Evolutionary conservation across 2,888 invertebrate species (phyloP), one percentile per base, ranked within the genome.

Genomic region (Dasysyrphus tricinctus): DNA sequence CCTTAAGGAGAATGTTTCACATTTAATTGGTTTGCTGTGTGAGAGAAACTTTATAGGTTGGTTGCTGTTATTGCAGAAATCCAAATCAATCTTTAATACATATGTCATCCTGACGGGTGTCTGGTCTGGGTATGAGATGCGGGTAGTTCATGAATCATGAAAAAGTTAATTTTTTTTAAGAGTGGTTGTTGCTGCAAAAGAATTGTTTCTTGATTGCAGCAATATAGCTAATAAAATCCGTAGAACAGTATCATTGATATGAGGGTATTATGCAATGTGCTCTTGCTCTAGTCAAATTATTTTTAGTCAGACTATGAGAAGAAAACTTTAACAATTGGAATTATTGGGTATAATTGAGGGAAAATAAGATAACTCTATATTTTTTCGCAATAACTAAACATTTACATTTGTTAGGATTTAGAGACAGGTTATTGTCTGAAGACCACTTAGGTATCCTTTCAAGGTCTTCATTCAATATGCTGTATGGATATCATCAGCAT

Each of bases 21-120:
- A 75, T 86, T 86, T 86, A 86, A 86, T 86, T 86, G 86, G 82
- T 79, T 75, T 82, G 54, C 51, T 59, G 51, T 74, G 63, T 14
- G 11, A 44, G 77, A 74, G 73, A 74, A 69, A 74, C 67, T 72
- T 44, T 42, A 32, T 42, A 11, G 3, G 16, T 16, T 47, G n/a
- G 16, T 47, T 37, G 11, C 19, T 47, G 32, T 3, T 32, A 12
- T 12, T 24, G 51, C 24, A 54, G 6, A 32, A 54, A 54, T 32
- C 39, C 42, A 61, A 42, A 42, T 61, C 83, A 79, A 75, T 84
- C 65, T 79, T 44, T 14, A 34, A 75, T 72, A 16, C 24, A 24
- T 24, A 42, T 79, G 79, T 82, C 78, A 59, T 74, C 78, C 19
- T 73, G 77, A 73, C 56, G 72, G 47, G 24, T 51, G 19, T 8